A percentile compares a stretch with the other conserved stretches of the same genome.
These are phyloP conservation scores for Taphrorychus bicolor DNA, from an alignment of 2,888 invertebrate genomes.

Conservation along the genomic window DNA sequence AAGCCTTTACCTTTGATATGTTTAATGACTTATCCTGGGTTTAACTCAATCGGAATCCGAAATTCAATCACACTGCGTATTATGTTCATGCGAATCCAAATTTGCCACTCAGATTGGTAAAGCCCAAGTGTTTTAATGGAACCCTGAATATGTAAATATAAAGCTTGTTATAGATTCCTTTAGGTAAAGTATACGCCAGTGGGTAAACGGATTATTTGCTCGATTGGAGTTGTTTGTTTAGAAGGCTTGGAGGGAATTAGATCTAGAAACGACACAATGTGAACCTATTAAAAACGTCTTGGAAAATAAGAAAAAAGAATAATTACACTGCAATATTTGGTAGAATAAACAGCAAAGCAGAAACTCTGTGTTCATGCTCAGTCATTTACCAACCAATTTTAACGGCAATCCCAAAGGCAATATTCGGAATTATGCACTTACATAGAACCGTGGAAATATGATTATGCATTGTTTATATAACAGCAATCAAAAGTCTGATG, in stretches of 20 bases:
- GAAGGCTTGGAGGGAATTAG: neutral
- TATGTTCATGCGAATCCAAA: neutral
- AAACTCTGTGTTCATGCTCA: neutral
- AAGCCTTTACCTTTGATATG: slow-evolving; percentile 5
- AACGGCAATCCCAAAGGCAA: neutral
- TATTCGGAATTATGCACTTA: neutral
- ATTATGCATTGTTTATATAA: neutral
- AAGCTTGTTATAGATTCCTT: neutral
- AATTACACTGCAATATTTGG: too few species aligned
- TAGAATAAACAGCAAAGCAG: neutral
- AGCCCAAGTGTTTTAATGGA: neutral
- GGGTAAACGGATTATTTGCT: neutral
- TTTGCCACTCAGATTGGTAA: neutral
- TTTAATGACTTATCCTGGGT: slow-evolving; percentile 4
- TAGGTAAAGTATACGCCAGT: neutral
- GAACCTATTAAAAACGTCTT: neutral
- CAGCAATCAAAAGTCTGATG: neutral
- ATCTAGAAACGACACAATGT: neutral
- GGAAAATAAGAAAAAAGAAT: too few species aligned
- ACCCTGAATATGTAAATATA: slow-evolving; percentile 1
- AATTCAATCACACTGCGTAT: slow-evolving; percentile 2
- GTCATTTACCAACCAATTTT: neutral
- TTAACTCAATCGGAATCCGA: slow-evolving; percentile 2
- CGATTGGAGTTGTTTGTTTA: neutral
- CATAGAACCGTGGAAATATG: too few species aligned